Conservation (phyloP, 2,888 invertebrate species). For the Melanotus villosus region DNA sequence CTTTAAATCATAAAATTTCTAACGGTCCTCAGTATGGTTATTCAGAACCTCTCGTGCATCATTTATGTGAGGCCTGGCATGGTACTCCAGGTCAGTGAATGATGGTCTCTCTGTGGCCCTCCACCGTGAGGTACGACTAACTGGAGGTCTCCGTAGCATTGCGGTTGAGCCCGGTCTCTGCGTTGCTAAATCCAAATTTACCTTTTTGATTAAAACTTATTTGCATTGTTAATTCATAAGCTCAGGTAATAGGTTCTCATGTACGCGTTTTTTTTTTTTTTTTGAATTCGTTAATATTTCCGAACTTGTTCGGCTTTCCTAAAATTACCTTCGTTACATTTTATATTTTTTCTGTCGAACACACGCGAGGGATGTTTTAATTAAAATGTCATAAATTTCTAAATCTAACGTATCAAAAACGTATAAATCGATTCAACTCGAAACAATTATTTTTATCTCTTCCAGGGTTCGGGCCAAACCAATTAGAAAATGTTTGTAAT, state of each 20-base stretch:
- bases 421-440: too few species aligned
- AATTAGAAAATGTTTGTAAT: too few species aligned
- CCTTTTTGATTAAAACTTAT: slow-evolving; percentile 33
- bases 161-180: slow-evolving; percentile 25
- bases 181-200: slow-evolving; percentile 21
- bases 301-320: too few species aligned
- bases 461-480: too few species aligned
- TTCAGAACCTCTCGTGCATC: slow-evolving; percentile 37
- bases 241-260: not conserved
- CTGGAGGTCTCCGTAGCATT: slow-evolving; percentile 31
- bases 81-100: slow-evolving; percentile 25
- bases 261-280: not conserved
- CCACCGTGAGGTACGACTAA: slow-evolving; percentile 27
- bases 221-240: slow-evolving; percentile 18
- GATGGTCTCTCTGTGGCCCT: slow-evolving; percentile 36
- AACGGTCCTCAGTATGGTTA: slow-evolving; percentile 28
- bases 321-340: too few species aligned
- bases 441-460: too few species aligned
- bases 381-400: too few species aligned
- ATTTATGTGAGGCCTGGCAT: slow-evolving; percentile 33
- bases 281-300: not conserved
- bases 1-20: slow-evolving; percentile 23
- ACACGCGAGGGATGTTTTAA: too few species aligned
- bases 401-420: too few species aligned
- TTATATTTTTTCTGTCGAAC: too few species aligned